Evolutionary conservation across 2,113 vertebrate genomes (phyloP).

Genomic region (Leucosticte australis): DNA sequence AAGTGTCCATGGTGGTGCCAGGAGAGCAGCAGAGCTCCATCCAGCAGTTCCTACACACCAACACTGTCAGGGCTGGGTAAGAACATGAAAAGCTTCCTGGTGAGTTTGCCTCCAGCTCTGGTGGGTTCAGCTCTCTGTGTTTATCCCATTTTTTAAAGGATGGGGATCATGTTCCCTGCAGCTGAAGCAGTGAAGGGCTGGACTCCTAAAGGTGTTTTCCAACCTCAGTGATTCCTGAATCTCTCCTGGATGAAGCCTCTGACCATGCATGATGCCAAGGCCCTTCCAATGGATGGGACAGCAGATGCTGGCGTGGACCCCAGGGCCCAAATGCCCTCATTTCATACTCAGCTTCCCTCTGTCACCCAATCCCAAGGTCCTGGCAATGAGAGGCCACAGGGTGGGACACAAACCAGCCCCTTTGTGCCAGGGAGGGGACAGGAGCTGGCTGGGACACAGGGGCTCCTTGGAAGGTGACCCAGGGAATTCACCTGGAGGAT

Average conservation of each 20-base stretch:
- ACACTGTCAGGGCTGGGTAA: rapidly evolving
- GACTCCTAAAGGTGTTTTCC: not conserved
- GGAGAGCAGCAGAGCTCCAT: not conserved
- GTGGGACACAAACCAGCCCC: not conserved
- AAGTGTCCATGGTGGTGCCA: not conserved
- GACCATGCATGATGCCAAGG: rapidly evolving
- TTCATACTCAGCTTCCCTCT: not conserved
- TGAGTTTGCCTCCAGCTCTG: not conserved
- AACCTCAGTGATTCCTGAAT: not conserved
- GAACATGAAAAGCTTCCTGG: not conserved
- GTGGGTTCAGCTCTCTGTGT: not conserved
- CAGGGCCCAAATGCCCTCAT: not conserved
- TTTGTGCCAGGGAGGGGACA: not conserved
- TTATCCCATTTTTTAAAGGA: not conserved
- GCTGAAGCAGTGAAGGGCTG: not conserved
- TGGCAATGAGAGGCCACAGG: rapidly evolving
- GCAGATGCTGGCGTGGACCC: not conserved
- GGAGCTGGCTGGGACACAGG: not conserved
- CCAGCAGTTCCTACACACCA: not conserved
- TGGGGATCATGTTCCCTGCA: not conserved
- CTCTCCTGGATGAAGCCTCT: not conserved
- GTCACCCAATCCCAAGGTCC: not conserved
- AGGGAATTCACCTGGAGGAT: not conserved
- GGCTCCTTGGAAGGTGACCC: not conserved
- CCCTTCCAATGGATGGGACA: not conserved